Evolutionary conservation across 1,140 invertebrate genomes (phyloP), one percentile per base, ranked within the genome.

Genomic region (Megalonaias nervosa): DNA sequence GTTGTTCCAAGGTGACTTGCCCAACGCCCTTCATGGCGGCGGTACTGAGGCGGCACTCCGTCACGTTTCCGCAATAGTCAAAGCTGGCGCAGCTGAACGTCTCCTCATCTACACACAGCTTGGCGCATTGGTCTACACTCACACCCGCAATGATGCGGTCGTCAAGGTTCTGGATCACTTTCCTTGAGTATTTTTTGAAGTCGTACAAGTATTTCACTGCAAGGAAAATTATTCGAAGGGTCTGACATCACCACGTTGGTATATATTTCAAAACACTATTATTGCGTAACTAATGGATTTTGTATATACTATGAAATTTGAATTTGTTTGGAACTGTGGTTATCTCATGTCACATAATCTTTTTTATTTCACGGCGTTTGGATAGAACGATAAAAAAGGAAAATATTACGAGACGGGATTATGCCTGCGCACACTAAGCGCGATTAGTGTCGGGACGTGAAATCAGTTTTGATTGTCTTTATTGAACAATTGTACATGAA

Each of bases 191-290:
- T 57, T 77, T 61, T 31, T 81, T 67, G 65, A 86, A 88, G 67
- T 88, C 86, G 56, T 82, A 77, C 14, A 82, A 68, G 69, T 86
- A 88, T 56, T 86, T 83, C 62, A 81, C 86, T 88, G 69, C 17
- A 79, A 74, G 16, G 31, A 60, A 59, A 69, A 71, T 55, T 71
- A 59, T 64, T 48, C 11, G 4, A 48, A 48, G 0, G 38, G 38
- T 48, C 48, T 17, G 66, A 23, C 12, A 31, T 21, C 4, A 62
- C 26, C n/a, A 21, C 21, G 38, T 48, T 48, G 38, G 38, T 48
- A 48, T 48, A 48, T 48, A 48, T 48, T 48, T 48, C 38, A 48
- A 48, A 11, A 4, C 6, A 9, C 38, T 48, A 48, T 48, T 6
- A 48, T 48, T 48, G 6, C 38, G 38, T 48, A 11, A 0, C 38